These are phyloP conservation scores for Bostrychus sinensis DNA, from an alignment of 2,113 vertebrate species.

Conservation along the genomic window DNA sequence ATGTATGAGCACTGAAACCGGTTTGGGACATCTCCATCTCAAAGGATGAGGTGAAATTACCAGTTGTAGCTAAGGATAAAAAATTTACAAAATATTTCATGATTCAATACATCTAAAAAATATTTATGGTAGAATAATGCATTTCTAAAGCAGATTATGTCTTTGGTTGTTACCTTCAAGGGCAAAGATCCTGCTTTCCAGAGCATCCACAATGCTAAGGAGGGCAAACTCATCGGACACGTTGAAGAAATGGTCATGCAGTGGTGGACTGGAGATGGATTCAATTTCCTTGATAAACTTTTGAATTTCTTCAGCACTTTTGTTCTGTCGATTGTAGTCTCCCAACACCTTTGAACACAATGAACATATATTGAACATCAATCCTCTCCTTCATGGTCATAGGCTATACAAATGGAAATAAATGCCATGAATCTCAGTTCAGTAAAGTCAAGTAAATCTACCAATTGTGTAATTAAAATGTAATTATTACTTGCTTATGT, in stretches of 20 bases:
- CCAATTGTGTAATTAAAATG: no score
- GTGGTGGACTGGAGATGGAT: constrained; percentile 87
- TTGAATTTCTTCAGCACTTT: constrained; percentile 78
- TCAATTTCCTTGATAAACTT: constrained; percentile 92
- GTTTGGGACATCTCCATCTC: constrained; percentile 98
- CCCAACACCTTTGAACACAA: constrained; percentile 87
- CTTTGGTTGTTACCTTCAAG: constrained; percentile 84
- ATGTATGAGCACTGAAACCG: constrained; percentile 94
- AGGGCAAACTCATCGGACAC: constrained; percentile 93
- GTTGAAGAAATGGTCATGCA: constrained; percentile 95
- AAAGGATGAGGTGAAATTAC: constrained; percentile 89
- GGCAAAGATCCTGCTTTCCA: constrained; percentile 94
- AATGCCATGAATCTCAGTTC: no score
- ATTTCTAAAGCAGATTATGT: constrained; percentile 12
- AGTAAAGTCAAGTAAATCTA: no score
- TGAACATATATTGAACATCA: not conserved
- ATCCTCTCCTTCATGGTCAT: no score
- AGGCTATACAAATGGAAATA: no score
- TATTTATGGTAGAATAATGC: not conserved
- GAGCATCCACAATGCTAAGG: constrained; percentile 88
- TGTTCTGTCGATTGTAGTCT: constrained; percentile 91
- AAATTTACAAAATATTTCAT: not conserved
- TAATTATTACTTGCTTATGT: no score
- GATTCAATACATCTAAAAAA: no score
- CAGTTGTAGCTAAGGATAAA: constrained; percentile 84